Conservation (phyloP, 2,888 invertebrate genomes). For the Drosophila melanosoma region DNA sequence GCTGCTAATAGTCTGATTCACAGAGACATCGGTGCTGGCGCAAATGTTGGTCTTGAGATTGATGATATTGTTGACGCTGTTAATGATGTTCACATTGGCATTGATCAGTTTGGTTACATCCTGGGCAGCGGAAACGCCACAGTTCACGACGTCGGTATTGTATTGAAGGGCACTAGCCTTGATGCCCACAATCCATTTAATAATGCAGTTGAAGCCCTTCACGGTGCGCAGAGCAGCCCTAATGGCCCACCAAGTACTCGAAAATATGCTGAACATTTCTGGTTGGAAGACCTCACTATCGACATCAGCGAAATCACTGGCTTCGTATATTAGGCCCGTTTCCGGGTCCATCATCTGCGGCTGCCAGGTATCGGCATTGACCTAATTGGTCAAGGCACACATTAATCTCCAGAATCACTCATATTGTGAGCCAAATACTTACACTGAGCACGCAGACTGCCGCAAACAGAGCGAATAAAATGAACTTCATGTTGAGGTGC, state of each 20-base stretch:
- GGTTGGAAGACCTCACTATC: constrained; percentile 21
- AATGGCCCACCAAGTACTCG: constrained; percentile 28
- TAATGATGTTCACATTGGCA: constrained; percentile 58
- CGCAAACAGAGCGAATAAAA: constrained; percentile 56
- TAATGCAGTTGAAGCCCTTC: constrained; percentile 75
- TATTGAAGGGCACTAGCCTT: constrained; percentile 54
- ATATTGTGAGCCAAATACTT: constrained; percentile 15
- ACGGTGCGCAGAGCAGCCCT: constrained; percentile 51
- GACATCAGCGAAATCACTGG: constrained; percentile 26
- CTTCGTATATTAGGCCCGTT: constrained; percentile 3
- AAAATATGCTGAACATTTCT: constrained; percentile 27
- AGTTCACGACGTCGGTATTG: constrained; percentile 46
- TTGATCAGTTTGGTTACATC: constrained; percentile 65
- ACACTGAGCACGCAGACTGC: constrained; percentile 63
- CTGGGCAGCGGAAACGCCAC: constrained; percentile 59
- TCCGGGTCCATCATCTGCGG: constrained; percentile 28
- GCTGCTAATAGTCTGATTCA: constrained; percentile 18
- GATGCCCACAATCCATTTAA: constrained; percentile 65
- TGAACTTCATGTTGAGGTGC: constrained; percentile 63
- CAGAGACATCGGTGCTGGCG: constrained; percentile 23
- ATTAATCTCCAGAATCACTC: not conserved
- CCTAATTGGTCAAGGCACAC: constrained; percentile 28
- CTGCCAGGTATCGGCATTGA: constrained; percentile 43
- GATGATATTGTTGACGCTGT: constrained; percentile 57
- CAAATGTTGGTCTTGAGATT: constrained; percentile 59